Evolutionary conservation across 2,113 vertebrate genomes (phyloP).

Genomic region (Azemiops feae): DNA sequence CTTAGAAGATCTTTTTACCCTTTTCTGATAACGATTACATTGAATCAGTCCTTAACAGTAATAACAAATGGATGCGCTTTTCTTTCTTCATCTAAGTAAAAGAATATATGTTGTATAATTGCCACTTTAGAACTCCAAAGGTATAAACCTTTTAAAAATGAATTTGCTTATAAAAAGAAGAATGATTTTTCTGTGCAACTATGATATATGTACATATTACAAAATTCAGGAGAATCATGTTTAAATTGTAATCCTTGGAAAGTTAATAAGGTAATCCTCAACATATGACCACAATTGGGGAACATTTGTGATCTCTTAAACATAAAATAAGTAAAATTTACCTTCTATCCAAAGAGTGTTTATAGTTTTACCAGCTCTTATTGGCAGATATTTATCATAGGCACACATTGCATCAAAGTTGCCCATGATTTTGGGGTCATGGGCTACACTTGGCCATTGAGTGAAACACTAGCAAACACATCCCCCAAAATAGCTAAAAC

Average conservation of each 20-base stretch:
- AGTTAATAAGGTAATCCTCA: not conserved
- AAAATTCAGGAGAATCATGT: not conserved
- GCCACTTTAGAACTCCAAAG: not conserved
- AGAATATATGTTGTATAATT: not conserved
- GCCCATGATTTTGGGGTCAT: not conserved
- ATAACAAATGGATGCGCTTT: not conserved
- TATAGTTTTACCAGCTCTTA: not conserved
- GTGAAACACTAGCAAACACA: not conserved
- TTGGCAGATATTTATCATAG: not conserved
- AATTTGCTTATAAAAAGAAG: not conserved
- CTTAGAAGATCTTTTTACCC: not conserved
- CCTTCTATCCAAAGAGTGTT: not conserved
- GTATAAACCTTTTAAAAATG: not conserved
- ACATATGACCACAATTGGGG: not conserved
- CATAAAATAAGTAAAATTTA: not conserved
- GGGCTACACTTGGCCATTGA: not conserved
- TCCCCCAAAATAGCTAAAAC: not conserved
- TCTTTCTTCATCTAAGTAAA: not conserved
- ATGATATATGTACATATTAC: not conserved
- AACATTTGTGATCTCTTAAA: not conserved
- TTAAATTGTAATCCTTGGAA: not conserved
- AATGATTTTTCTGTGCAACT: not conserved
- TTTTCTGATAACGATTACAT: not conserved
- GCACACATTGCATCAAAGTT: not conserved
- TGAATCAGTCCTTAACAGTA: not conserved